A percentile compares a stretch with the other conserved stretches of the same genome.
phyloP scores from a whole-genome alignment of 2,797 vertebrate species.

The Anas georgica region DNA sequence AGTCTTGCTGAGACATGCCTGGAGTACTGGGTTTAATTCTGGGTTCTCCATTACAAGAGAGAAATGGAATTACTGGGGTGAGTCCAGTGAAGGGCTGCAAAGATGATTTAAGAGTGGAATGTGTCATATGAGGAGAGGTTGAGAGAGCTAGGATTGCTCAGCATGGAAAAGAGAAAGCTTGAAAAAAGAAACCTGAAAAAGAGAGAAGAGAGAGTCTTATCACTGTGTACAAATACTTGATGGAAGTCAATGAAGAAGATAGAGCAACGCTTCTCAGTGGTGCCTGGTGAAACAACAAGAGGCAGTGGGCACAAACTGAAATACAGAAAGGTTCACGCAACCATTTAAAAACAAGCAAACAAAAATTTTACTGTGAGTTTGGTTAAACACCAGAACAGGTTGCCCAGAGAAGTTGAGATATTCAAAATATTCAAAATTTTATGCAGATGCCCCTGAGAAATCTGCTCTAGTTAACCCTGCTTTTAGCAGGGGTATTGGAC shows the following conservation, averaged over 20 bases:
- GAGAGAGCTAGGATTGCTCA: not conserved
- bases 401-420: not conserved
- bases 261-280: not conserved
- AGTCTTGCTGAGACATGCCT: not conserved
- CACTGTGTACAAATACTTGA: not conserved
- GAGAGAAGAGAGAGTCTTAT: not conserved
- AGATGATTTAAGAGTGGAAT: not conserved
- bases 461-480: not conserved
- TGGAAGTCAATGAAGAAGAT: not conserved
- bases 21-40: not conserved
- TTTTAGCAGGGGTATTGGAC: not conserved
- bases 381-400: not conserved
- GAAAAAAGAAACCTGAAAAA: not conserved
- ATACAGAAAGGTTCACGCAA: not conserved
- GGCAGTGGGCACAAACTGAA: not conserved
- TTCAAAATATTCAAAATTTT: not conserved
- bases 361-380: not conserved
- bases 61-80: too few species aligned
- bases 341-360: accelerated
- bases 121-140: not conserved
- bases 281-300: not conserved
- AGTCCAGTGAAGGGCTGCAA: not conserved
- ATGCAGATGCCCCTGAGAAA: not conserved
- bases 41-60: not conserved
- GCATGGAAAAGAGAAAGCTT: not conserved